Base-by-base conservation (phyloP, 2,113 vertebrate species). In the Rhinopomastus cyanomelas region DNA sequence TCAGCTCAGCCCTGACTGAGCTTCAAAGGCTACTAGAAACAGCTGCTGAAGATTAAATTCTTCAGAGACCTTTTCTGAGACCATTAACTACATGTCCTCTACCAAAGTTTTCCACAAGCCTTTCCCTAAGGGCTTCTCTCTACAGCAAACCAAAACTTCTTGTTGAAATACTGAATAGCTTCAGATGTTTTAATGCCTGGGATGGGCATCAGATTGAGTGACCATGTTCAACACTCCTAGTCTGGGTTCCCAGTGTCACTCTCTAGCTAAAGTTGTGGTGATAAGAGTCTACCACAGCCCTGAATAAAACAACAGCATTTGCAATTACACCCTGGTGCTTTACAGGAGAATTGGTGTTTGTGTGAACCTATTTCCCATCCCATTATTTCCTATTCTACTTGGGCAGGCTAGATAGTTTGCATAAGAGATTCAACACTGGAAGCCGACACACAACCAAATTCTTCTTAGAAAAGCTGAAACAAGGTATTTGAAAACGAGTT, bases 1-100 rank as follows among this genome's bases (percentile, higher is more conserved):
- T 81, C 89, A 60, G 81, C 74, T 93, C 51, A 53, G 2, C 46
- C 66, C 72, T 51, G 66, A 46, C 92, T 80, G n/a, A 82, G 85
- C 8, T 66, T 14, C 0, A 23, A 16, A 85, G 22, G 49, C 65
- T 65, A 68, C 69, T n/a, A 22, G 1, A 87, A 96, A 88, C 59
- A 87, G 55, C 81, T 71, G 80, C 57, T 92, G 86, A 93, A 93
- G 93, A 90, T 39, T 16, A 95, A 94, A 91, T 78, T 81, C 77
- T 72, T 67, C 66, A 59, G 79, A 91, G 85, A 36, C 39, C 61
- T 81, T 29, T 81, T 83, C 68, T 27, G 27, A 82, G 71, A 75
- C 48, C 7, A 9, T 68, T 89, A 94, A 61, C 77, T 81, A 48
- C 39, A 7, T 13, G 72, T 61, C 60, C 68, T 46, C 79, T n/a